A percentile compares a stretch with the other conserved stretches of the same genome.
Evolutionary conservation across 2,797 vertebrate genomes (phyloP).

Genomic region (Podarcis siculus): DNA sequence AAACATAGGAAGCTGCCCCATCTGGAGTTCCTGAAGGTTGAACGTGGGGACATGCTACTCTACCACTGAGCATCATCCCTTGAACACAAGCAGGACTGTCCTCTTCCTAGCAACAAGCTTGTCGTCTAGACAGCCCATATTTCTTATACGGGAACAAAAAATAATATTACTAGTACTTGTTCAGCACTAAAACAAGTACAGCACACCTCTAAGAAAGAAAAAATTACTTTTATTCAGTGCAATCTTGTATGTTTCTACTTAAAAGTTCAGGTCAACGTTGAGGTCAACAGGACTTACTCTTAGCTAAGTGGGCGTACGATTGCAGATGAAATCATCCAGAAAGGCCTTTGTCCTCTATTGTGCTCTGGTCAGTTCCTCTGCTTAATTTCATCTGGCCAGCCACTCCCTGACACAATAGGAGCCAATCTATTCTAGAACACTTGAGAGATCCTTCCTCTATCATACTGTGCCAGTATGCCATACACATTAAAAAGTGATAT

Average conservation of each 20-base stretch:
- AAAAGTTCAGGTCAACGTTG: background rate
- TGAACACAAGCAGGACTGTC: background rate
- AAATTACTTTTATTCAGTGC: background rate
- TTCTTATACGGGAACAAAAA: background rate
- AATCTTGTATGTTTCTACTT: background rate
- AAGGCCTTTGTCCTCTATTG: background rate
- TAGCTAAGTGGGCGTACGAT: background rate
- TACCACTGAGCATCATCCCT: no score
- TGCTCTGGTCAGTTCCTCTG: background rate
- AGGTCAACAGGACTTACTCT: background rate
- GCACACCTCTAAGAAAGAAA: background rate
- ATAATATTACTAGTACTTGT: background rate
- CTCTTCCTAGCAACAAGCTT: background rate
- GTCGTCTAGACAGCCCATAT: background rate
- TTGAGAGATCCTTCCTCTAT: background rate
- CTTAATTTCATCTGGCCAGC: constrained; percentile 1
- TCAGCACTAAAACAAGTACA: background rate
- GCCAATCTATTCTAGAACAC: background rate
- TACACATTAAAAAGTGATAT: background rate
- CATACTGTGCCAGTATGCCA: background rate
- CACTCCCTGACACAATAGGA: constrained; percentile 1
- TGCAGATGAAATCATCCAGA: background rate
- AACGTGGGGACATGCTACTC: no score
- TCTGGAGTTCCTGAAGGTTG: no score
- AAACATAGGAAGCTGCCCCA: background rate